Evolutionary conservation across 2,797 vertebrate genomes (phyloP), one percentile per base, ranked within the genome.

Genomic region (Sebastes itinus): DNA sequence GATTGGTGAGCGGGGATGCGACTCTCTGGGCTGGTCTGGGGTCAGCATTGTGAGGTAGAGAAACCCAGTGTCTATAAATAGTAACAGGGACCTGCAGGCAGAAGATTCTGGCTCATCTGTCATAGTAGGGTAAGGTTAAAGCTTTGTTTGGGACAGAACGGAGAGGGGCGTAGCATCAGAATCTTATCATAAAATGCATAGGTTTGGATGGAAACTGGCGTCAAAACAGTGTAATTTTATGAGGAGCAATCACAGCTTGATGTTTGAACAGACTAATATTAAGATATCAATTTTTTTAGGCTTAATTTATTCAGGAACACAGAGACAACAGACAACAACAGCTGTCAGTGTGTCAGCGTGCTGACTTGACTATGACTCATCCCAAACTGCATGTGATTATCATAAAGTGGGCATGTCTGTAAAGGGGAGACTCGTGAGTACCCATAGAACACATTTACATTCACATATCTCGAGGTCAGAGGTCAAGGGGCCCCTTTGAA

Each of bases 51-150:
- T 49, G 87, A 84, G 80, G 83, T 81, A 77, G 80, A 88, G 87
- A 64, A 87, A 88, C 82, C 81, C 69, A 10, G 35, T 3, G 28
- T 28, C 87, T 93, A 94, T 90, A 90, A 94, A 93, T 94, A 94
- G 91, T 83, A 35, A 4, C 78, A 81, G 80, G 69, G 78, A 93
- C 88, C 89, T 87, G 82, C 85, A 85, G 89, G 85, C 80, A 30
- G 77, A 80, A 88, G 80, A 80, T 80, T 88, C 80, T 80, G 69
- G 79, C 84, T 91, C 88, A 72, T 92, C 86, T 85, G 74, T 88
- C 77, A 78, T 73, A 71, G 75, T 70, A 33, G 75, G 79, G 74
- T 52, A n/a, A 68, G 72, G 33, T 65, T 67, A 61, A 83, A 83
- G 80, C 80, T 81, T 83, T 80, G 58, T 84, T 78, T 80, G 55